A percentile compares a stretch with the other conserved stretches of the same genome.
phyloP scores from a whole-genome alignment of 2,113 vertebrate genomes.

The Forbesichthys agassizii region DNA sequence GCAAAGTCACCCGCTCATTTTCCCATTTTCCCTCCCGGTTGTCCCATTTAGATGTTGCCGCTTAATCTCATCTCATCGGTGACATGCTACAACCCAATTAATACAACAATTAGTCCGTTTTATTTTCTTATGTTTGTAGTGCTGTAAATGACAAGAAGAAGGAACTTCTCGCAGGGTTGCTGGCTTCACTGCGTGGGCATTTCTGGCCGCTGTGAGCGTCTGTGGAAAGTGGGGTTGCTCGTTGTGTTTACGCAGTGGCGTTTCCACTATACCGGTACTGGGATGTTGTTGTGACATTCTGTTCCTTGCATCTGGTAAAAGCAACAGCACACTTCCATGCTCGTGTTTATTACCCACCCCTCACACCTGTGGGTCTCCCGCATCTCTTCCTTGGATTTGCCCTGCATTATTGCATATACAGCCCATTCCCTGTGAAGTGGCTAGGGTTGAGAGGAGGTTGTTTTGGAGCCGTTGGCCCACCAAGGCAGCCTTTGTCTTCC shows the following conservation, averaged over 20 bases:
- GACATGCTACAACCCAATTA: conserved; percentile 12
- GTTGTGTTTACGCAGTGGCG: no score
- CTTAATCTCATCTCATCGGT: background rate
- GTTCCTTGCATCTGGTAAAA: no score
- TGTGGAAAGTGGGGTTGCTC: no score
- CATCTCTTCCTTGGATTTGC: conserved; percentile 8
- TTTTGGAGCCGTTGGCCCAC: conserved; percentile 17
- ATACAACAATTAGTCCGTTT: background rate
- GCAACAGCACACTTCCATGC: background rate
- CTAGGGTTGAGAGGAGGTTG: background rate
- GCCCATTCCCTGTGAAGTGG: background rate
- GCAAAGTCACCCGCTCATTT: conserved; percentile 45
- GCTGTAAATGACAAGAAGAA: no score
- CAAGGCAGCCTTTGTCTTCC: conserved; percentile 13
- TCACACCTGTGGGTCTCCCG: background rate
- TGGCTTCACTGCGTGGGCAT: no score
- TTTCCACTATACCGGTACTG: no score
- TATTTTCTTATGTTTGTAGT: conserved; percentile 10
- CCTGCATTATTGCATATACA: background rate
- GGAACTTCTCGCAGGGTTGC: no score
- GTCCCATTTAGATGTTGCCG: conserved; percentile 20
- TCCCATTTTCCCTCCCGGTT: conserved; percentile 28
- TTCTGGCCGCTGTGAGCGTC: no score
- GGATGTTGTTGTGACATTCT: no score
- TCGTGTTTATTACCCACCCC: background rate